Percentiles rank a stretch among this genome's conserved stretches.
phyloP scores from a whole-genome alignment of 2,888 invertebrate genomes.

The Drosophila paramelanica region DNA sequence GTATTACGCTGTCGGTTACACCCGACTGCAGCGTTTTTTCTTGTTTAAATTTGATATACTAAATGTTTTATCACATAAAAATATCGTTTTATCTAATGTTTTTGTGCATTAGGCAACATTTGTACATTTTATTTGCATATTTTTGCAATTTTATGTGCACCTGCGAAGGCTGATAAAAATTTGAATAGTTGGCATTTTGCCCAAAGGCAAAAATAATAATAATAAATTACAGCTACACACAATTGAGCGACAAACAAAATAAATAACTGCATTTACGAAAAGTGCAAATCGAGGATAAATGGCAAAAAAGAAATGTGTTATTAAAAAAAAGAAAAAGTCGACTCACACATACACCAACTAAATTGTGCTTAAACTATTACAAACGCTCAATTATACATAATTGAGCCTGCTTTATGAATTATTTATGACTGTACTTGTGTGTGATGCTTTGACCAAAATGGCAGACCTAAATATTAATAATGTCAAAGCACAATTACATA shows the following conservation, averaged over 20 bases:
- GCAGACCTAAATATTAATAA: slow-evolving; percentile 63
- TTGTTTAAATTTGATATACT: slow-evolving; percentile 16
- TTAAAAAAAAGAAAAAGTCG: background rate
- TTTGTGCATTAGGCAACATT: slow-evolving; percentile 58
- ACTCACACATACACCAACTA: slow-evolving; percentile 24
- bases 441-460: slow-evolving; percentile 39
- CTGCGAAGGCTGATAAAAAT: slow-evolving; percentile 51
- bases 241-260: slow-evolving; percentile 25
- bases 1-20: too few species aligned
- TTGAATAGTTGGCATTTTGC: slow-evolving; percentile 61
- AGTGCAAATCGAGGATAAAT: slow-evolving; percentile 50
- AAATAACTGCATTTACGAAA: slow-evolving; percentile 42
- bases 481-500: slow-evolving; percentile 29
- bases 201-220: slow-evolving; percentile 60
- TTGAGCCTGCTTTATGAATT: slow-evolving; percentile 55
- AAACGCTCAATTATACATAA: slow-evolving; percentile 65
- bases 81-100: slow-evolving; percentile 51
- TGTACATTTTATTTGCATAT: slow-evolving; percentile 18
- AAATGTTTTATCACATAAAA: slow-evolving; percentile 25
- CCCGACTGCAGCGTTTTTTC: background rate
- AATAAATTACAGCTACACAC: slow-evolving; percentile 66
- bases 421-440: slow-evolving; percentile 37
- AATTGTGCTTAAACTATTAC: slow-evolving; percentile 63
- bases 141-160: slow-evolving; percentile 33
- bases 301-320: slow-evolving; percentile 24